phyloP scores from a whole-genome alignment of 2,888 invertebrate genomes.

The Limnephilus rhombicus region DNA sequence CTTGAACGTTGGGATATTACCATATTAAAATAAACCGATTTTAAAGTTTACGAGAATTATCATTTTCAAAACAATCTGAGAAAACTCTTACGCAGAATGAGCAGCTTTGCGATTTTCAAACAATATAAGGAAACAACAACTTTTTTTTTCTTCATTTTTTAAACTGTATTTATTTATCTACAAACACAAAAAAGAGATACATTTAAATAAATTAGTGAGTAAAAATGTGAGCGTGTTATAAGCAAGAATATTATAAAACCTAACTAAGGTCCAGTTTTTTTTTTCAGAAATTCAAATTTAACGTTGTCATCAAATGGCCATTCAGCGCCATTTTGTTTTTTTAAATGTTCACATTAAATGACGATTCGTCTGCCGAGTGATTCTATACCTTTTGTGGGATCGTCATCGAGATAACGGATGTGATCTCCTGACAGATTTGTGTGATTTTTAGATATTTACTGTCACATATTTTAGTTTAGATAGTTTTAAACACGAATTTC shows the following conservation, averaged over 20 bases:
- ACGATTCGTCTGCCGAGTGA: too few species aligned
- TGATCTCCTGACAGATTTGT: too few species aligned
- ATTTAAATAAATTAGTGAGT: conserved; percentile 15
- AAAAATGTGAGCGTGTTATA: conserved; percentile 28
- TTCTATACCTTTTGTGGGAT: too few species aligned
- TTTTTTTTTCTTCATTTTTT: not conserved
- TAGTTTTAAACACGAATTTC: too few species aligned
- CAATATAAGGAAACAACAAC: not conserved
- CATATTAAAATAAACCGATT: not conserved
- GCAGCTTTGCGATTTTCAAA: not conserved
- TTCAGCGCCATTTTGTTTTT: too few species aligned
- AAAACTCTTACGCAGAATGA: not conserved
- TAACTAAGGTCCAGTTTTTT: not conserved
- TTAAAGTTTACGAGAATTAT: not conserved
- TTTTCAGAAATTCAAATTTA: too few species aligned
- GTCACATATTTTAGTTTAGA: too few species aligned
- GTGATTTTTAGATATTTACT: too few species aligned
- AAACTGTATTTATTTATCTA: not conserved
- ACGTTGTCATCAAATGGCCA: too few species aligned
- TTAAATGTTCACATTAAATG: too few species aligned
- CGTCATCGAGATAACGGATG: too few species aligned
- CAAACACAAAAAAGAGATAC: conserved; percentile 16
- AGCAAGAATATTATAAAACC: conserved; percentile 25
- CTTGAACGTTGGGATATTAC: conserved; percentile 50
- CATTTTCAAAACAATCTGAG: not conserved